Conservation (phyloP, 1,140 invertebrate genomes). For the Ceratina australensis region DNA sequence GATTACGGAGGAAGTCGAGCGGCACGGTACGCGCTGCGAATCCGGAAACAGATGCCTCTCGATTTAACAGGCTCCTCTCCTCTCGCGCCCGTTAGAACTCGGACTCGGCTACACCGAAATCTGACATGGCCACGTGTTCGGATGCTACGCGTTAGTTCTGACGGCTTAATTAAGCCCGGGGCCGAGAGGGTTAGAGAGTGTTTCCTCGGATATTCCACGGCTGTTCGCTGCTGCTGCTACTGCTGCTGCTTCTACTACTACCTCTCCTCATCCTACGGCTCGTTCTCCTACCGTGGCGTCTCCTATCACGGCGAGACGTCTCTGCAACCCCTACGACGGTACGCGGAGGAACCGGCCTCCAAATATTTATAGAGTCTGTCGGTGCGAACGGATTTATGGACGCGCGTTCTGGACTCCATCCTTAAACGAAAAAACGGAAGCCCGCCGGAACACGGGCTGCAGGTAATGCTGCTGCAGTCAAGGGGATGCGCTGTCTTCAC, state of each 20-base stretch:
- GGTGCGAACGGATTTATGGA: conserved; percentile 46
- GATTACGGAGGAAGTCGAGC: conserved; percentile 34
- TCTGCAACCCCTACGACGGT: conserved; percentile 33
- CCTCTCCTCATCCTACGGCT: conserved; percentile 21
- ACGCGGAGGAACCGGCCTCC: conserved; percentile 2
- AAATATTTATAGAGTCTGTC: conserved; percentile 63
- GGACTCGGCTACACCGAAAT: conserved; percentile 58
- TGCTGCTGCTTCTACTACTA: conserved; percentile 2
- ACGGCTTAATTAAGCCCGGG: conserved; percentile 64
- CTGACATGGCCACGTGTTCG: conserved; percentile 65
- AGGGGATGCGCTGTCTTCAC: not conserved
- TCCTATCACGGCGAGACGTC: not conserved
- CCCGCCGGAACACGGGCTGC: not conserved
- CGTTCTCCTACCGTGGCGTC: not conserved
- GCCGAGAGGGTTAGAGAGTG: conserved; percentile 52
- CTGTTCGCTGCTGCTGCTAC: conserved; percentile 18
- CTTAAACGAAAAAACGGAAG: conserved; percentile 29
- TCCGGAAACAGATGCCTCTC: conserved; percentile 56
- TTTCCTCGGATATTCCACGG: conserved; percentile 51
- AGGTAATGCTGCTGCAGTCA: not conserved
- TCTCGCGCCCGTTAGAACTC: conserved; percentile 33
- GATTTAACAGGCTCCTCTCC: conserved; percentile 41
- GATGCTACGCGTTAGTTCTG: conserved; percentile 63
- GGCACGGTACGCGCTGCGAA: conserved; percentile 33
- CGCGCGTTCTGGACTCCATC: conserved; percentile 20